A percentile compares a stretch with the other conserved stretches of the same genome.
phyloP scores from a whole-genome alignment of 2,888 invertebrate species.

The Habrosyne pyritoides region DNA sequence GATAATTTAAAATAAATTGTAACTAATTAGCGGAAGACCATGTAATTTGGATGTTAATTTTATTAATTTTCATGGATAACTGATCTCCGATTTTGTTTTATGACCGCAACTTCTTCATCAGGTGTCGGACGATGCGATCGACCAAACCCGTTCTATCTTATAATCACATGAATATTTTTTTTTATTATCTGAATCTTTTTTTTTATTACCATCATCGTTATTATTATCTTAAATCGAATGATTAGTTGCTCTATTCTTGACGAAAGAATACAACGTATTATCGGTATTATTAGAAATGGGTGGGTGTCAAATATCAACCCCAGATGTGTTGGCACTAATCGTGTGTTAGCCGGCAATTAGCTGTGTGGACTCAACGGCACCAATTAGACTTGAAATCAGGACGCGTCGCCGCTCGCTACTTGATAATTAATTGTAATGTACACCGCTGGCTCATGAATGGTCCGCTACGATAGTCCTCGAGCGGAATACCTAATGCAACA shows the following conservation, averaged over 20 bases:
- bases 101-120: slow-evolving; percentile 31
- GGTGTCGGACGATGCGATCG: slow-evolving; percentile 33
- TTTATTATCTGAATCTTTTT: not conserved
- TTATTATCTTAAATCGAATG: not conserved
- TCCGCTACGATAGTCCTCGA: slow-evolving; percentile 48
- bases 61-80: slow-evolving; percentile 47
- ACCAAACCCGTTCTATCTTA: slow-evolving; percentile 3
- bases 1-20: slow-evolving; percentile 14
- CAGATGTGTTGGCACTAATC: slow-evolving; percentile 13
- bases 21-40: slow-evolving; percentile 45
- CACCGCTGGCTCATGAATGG: slow-evolving; percentile 55
- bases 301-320: slow-evolving; percentile 5
- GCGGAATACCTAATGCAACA: slow-evolving; percentile 51
- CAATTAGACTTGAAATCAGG: slow-evolving; percentile 56
- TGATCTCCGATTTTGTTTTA: slow-evolving; percentile 54
- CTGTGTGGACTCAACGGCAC: slow-evolving; percentile 33
- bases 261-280: not conserved
- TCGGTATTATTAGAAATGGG: slow-evolving; percentile 1
- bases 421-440: slow-evolving; percentile 62
- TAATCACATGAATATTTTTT: slow-evolving; percentile 4
- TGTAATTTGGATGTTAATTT: slow-evolving; percentile 56
- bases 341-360: slow-evolving; percentile 38
- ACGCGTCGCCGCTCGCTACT: slow-evolving; percentile 45
- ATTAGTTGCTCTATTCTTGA: not conserved
- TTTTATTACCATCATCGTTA: not conserved